A percentile compares a stretch with the other conserved stretches of the same genome.
Conservation (phyloP, 2,113 vertebrate genomes). For the Bettongia penicillata region DNA sequence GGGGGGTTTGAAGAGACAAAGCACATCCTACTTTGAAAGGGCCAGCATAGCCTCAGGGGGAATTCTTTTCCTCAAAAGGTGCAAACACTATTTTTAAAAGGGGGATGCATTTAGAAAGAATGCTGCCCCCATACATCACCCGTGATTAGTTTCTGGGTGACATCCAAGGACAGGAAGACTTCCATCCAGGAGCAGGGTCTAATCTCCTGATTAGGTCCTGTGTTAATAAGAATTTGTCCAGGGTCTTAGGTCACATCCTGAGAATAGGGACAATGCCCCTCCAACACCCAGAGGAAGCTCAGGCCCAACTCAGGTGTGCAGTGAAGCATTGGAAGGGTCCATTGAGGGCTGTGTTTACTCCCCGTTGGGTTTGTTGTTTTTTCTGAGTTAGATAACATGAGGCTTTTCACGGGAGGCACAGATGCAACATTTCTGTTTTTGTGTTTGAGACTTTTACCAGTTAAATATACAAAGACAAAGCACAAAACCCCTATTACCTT, state of each 20-base stretch:
- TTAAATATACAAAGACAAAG: constrained; percentile 71
- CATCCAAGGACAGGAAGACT: constrained; percentile 70
- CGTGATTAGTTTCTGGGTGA: constrained; percentile 77
- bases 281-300: constrained; percentile 64
- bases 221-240: constrained; percentile 23
- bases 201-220: constrained; percentile 67
- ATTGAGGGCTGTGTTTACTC: constrained; percentile 56
- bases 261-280: constrained; percentile 63
- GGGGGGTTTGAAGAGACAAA: constrained; percentile 27
- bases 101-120: constrained; percentile 74
- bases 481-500: constrained; percentile 73
- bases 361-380: constrained; percentile 9
- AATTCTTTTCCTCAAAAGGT: constrained; percentile 67
- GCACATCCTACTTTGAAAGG: constrained; percentile 23
- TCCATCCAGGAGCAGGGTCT: constrained; percentile 68
- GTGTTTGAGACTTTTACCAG: constrained; percentile 73
- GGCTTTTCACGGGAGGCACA: constrained; percentile 52
- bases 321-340: constrained; percentile 48
- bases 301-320: constrained; percentile 66
- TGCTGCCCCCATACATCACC: constrained; percentile 72
- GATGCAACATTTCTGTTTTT: constrained; percentile 72
- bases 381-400: constrained; percentile 56
- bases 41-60: background rate
- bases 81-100: constrained; percentile 64
- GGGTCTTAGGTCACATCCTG: constrained; percentile 59